A percentile compares a stretch with the other conserved stretches of the same genome.
Evolutionary conservation across 2,888 invertebrate genomes (phyloP).

Genomic region (Anoplius nigerrimus): DNA sequence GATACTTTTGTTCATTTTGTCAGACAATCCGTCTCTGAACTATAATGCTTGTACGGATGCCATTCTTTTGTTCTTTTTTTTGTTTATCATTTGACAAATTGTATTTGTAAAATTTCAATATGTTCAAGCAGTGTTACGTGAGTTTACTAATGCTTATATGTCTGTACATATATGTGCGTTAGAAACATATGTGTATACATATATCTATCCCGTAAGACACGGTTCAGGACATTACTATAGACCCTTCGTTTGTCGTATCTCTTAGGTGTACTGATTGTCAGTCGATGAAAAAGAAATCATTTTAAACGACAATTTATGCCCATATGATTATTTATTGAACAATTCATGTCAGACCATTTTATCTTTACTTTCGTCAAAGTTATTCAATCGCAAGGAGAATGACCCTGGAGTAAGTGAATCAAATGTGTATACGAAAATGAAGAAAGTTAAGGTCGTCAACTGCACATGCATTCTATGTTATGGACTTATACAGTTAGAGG

Average conservation of each 20-base stretch:
- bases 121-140: conserved; percentile 73
- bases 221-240: no score
- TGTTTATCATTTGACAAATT: conserved; percentile 20
- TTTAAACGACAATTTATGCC: no score
- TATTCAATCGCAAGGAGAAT: conserved; percentile 34
- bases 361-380: conserved; percentile 12
- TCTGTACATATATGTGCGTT: neutral
- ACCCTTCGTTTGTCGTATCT: no score
- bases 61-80: neutral
- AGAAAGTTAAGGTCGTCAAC: conserved; percentile 21
- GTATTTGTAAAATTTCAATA: conserved; percentile 33
- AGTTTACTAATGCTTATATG: conserved; percentile 58
- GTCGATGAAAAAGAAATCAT: neutral
- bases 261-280: neutral
- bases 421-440: conserved; percentile 17
- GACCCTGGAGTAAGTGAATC: conserved; percentile 33
- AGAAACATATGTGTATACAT: no score
- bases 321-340: no score
- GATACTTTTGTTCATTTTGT: conserved; percentile 21
- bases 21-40: conserved; percentile 17
- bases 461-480: conserved; percentile 21
- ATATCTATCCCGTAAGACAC: no score
- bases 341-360: neutral
- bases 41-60: conserved; percentile 12
- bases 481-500: conserved; percentile 21